Base-by-base conservation (phyloP, 1,140 invertebrate species). In the Halesus radiatus region DNA sequence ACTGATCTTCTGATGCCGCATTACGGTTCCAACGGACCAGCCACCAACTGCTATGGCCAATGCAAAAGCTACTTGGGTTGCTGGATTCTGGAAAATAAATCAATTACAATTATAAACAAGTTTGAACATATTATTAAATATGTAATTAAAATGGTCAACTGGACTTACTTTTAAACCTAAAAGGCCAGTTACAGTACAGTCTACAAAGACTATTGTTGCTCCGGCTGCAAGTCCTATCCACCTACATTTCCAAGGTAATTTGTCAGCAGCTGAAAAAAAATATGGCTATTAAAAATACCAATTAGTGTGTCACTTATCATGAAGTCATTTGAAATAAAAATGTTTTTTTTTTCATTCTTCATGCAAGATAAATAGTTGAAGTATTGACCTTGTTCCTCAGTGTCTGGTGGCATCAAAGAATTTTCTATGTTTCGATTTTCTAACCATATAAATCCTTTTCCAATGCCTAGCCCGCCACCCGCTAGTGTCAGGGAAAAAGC, bases 31-130 rank as follows among this genome's bases (percentile, higher is more conserved):
- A 23, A 87, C 84, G 54, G 85, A 85, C 86, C 85, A 89, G 32
- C 88, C 88, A 29, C 87, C 45, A 22, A 85, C 86, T 6, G 88
- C 84, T 29, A 88, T 64, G 6, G 86, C 87, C 76, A 89, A 84
- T 78, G 88, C 85, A 85, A 89, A 89, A 77, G 86, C 86, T 68
- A 89, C 84, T 86, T 88, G 88, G 56, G 85, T 87, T 7, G 88
- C 76, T 53, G 88, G 88, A 84, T 88, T 84, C 88, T 89, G 37
- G 32, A 29, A 66, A 32, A 53, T 50, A 23, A 45, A 45, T 45
- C 32, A 32, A 45, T 45, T 45, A 1, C 10, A 45, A 45, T 45
- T 10, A 45, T 13, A 45, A 45, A 45, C 37, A 7, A 70, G 70
- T 50, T 60, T 54, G 20, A 66, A 74, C 68, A 18, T 56, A 22